phyloP scores from a whole-genome alignment of 2,797 vertebrate genomes.

The Sebastes taczanowskii region DNA sequence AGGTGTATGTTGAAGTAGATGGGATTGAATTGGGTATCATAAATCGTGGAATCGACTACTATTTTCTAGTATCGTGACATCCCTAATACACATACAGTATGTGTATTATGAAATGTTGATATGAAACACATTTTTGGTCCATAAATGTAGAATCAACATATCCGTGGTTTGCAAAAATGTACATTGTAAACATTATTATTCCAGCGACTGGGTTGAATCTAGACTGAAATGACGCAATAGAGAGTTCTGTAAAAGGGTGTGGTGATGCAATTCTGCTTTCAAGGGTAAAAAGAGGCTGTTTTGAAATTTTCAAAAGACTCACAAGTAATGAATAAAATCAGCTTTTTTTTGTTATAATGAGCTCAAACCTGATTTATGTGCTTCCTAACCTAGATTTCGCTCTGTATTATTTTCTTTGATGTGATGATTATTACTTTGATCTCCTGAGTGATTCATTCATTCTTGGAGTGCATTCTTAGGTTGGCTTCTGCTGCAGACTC shows the following conservation, averaged over 20 bases:
- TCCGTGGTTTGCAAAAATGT: neutral
- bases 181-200: neutral
- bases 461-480: neutral
- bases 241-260: neutral
- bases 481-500: neutral
- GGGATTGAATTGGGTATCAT: too few relatives aligned
- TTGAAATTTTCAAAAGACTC: neutral
- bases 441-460: constrained; percentile 26
- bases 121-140: neutral
- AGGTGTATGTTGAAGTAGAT: too few relatives aligned
- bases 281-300: neutral
- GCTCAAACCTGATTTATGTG: neutral
- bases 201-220: neutral
- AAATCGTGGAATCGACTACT: fast-evolving
- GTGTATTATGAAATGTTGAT: neutral
- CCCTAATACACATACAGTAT: too few relatives aligned
- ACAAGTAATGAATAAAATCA: neutral
- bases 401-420: neutral
- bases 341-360: neutral
- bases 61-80: too few relatives aligned
- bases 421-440: constrained; percentile 23
- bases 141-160: neutral
- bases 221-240: fast-evolving
- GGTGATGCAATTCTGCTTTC: neutral
- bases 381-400: neutral